A percentile compares a stretch with the other conserved stretches of the same genome.
Conservation (phyloP, 1,140 invertebrate genomes). For the Brachionus koreanus region DNA sequence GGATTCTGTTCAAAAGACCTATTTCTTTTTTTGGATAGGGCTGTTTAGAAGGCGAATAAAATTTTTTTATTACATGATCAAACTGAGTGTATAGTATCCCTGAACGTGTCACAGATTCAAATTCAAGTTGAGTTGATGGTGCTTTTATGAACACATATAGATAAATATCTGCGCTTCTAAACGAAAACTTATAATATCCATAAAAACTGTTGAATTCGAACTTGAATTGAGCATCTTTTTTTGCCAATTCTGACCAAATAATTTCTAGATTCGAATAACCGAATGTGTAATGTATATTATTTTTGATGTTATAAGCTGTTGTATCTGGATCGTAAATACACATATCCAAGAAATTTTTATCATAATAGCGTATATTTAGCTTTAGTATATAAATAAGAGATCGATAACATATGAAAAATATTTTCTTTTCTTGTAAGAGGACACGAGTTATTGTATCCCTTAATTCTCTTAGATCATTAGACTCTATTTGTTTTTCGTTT, state of each 20-base stretch:
- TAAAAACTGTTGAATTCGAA: not conserved
- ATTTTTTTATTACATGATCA: not conserved
- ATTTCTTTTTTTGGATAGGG: not conserved
- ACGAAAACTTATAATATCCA: not conserved
- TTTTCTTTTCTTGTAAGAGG: not conserved
- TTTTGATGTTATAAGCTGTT: not conserved
- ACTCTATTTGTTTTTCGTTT: not conserved
- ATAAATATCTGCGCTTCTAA: not conserved
- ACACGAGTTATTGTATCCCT: not conserved
- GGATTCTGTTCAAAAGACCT: not conserved
- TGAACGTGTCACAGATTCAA: not conserved
- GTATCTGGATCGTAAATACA: not conserved
- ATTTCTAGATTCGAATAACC: not conserved
- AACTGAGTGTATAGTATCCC: conserved; percentile 1
- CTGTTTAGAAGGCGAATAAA: not conserved
- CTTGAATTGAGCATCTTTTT: not conserved
- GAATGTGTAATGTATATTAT: not conserved
- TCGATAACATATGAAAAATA: not conserved
- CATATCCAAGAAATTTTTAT: not conserved
- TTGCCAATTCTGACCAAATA: not conserved
- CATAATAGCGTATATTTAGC: not conserved
- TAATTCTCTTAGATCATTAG: not conserved
- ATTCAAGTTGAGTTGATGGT: not conserved
- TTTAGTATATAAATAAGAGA: not conserved
- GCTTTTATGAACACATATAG: not conserved